Percentiles rank a stretch among this genome's conserved stretches.
Evolutionary conservation across 2,797 vertebrate genomes (phyloP).

Genomic region (Gymnoscopelus braueri): DNA sequence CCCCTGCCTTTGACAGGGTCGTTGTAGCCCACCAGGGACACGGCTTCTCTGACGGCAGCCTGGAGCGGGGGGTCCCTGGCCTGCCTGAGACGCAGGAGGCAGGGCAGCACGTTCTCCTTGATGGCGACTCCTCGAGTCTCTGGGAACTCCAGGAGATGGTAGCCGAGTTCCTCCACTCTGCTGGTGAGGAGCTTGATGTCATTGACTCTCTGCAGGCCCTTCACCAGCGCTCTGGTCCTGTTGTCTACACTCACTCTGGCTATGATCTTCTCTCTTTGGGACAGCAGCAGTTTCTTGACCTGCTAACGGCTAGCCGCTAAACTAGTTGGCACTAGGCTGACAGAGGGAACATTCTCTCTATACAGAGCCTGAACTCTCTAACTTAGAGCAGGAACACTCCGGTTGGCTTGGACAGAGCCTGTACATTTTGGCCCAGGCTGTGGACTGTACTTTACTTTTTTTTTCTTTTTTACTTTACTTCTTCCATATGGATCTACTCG

Average conservation of each 20-base stretch:
- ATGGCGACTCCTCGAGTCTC: constrained; percentile 93
- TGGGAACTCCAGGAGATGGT: constrained; percentile 93
- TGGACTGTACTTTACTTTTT: no score
- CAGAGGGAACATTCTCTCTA: no score
- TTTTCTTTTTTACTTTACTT: no score
- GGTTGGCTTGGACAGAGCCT: no score
- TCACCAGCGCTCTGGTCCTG: constrained; percentile 91
- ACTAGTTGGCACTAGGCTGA: no score
- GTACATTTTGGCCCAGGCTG: no score
- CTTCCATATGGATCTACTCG: no score
- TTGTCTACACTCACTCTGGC: constrained; percentile 95
- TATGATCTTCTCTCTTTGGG: constrained; percentile 96
- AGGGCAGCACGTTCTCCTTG: constrained; percentile 90
- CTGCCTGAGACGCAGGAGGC: constrained; percentile 89
- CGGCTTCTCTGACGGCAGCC: constrained; percentile 90
- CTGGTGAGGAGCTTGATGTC: constrained; percentile 87
- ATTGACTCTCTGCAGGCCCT: constrained; percentile 87
- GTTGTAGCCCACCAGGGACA: constrained; percentile 91
- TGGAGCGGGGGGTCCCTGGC: constrained; percentile 88
- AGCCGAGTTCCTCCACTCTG: constrained; percentile 92
- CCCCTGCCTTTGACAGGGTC: constrained; percentile 94
- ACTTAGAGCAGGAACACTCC: no score
- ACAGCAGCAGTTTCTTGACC: constrained; percentile 80
- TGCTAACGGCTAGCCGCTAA: no score
- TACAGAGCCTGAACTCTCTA: no score